These are phyloP conservation scores for Arctopsyche grandis DNA, from an alignment of 1,140 invertebrate genomes.

Conservation along the genomic window DNA sequence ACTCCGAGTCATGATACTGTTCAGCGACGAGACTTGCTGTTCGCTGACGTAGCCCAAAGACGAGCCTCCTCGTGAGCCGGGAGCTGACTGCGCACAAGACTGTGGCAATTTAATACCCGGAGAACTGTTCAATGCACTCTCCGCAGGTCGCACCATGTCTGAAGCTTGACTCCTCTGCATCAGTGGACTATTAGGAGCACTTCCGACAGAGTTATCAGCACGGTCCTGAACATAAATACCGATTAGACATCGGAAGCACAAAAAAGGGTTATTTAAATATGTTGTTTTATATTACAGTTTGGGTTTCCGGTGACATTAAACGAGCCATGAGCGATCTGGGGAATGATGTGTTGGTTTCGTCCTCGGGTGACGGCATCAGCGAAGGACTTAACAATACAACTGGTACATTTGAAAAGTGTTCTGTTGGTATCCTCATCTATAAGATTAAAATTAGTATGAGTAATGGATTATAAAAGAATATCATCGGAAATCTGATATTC, in stretches of 20 bases:
- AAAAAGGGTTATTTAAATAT: neutral
- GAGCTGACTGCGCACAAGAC: constrained; percentile 58
- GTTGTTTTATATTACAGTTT: constrained; percentile 57
- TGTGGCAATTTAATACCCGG: constrained; percentile 50
- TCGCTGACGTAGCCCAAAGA: constrained; percentile 59
- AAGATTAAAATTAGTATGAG: constrained; percentile 55
- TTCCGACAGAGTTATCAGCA: constrained; percentile 68
- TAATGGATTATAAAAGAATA: neutral
- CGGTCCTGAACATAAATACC: constrained; percentile 54
- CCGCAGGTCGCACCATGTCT: constrained; percentile 51
- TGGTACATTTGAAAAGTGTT: constrained; percentile 94
- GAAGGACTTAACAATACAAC: constrained; percentile 91
- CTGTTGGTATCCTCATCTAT: constrained; percentile 95
- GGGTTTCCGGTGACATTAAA: constrained; percentile 68
- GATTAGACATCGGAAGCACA: neutral
- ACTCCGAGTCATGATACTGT: constrained; percentile 66
- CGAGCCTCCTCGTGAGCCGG: constrained; percentile 61
- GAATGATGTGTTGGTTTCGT: constrained; percentile 70
- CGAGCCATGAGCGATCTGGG: constrained; percentile 71
- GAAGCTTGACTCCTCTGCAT: constrained; percentile 56
- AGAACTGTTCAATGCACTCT: constrained; percentile 54
- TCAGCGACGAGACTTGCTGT: constrained; percentile 54
- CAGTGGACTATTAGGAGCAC: constrained; percentile 75
- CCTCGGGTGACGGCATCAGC: constrained; percentile 75
- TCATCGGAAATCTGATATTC: no score